Percentiles rank a stretch among this genome's conserved stretches.
phyloP scores from a whole-genome alignment of 2,113 vertebrate genomes.

The Octodon degus region DNA sequence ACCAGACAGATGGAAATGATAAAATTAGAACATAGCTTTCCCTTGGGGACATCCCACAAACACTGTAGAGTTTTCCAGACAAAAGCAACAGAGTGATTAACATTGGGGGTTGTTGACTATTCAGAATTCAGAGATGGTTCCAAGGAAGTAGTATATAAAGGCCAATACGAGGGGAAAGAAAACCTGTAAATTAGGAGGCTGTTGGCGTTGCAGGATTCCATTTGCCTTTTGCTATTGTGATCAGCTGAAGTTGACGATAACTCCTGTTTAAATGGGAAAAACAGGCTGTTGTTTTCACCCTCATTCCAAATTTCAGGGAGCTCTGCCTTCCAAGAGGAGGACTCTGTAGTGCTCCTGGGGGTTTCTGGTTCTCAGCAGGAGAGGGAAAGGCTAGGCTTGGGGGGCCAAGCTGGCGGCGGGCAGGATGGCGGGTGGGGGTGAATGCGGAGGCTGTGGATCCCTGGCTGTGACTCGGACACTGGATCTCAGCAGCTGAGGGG shows the following conservation, averaged over 20 bases:
- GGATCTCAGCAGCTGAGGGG: conserved; percentile 91
- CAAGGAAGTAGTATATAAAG: conserved; percentile 82
- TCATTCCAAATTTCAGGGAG: conserved; percentile 73
- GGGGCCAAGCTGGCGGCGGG: conserved; percentile 62
- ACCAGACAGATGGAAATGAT: conserved; percentile 84
- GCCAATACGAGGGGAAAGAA: conserved; percentile 74
- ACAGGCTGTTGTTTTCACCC: conserved; percentile 64
- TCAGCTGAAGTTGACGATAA: conserved; percentile 62
- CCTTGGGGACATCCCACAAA: conserved; percentile 76
- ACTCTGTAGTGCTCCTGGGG: conserved; percentile 58
- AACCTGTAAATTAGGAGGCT: conserved; percentile 76
- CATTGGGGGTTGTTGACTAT: conserved; percentile 80
- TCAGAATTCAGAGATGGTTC: conserved; percentile 80
- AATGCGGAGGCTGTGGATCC: conserved; percentile 70
- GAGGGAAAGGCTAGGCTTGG: conserved; percentile 62
- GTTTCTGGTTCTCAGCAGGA: conserved; percentile 77
- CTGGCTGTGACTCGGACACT: conserved; percentile 65
- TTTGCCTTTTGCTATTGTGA: conserved; percentile 69
- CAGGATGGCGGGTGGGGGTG: conserved; percentile 67
- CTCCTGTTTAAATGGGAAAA: conserved; percentile 58
- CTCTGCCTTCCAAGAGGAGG: conserved; percentile 64
- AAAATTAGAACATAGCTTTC: conserved; percentile 78
- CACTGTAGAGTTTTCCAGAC: conserved; percentile 81
- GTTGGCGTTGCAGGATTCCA: conserved; percentile 50
- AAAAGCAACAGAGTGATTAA: conserved; percentile 76